Evolutionary conservation across 1,140 invertebrate genomes (phyloP), one percentile per base, ranked within the genome.

Genomic region (Drosophila sproati): DNA sequence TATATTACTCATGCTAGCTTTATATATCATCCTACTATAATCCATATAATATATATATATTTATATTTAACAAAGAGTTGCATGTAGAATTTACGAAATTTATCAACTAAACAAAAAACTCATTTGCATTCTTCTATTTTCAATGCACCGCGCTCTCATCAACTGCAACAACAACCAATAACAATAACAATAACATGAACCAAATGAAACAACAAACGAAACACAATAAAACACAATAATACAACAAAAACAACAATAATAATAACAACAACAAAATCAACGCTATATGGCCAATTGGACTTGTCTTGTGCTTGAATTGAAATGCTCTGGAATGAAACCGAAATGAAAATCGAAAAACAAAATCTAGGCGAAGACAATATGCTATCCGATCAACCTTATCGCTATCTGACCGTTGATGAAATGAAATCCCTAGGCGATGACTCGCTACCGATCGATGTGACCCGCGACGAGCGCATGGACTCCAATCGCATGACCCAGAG

Each of bases 381-480:
- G 88, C 94, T 97, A 51, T 97, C 96, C 70, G 97, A 98, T 91
- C 97, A 98, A 86, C 97, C 97, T 1, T 98, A 98, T 92, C 94
- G 97, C 63, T 98, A 98, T 93, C 93, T 98, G 63, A 98, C 98
- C 2, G 96, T 96, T 37, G 98, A 98, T 92, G 96, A 98, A 91
- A 98, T 98, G 97, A 98, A 98, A 93, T 97, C 96, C 67, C 93
- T 98, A 39, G 96, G 97, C 50, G 98, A 98, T 90, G 98, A 98
- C 93, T 98, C 97, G 3, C 93, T 98, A 41, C 97, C 97, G 0
- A 98, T 98, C 78, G 97, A 98, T 90, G 97, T 98, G 6, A 98
- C 97, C 1, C 95, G 97, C 71, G 97, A 98, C 85, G 97, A 98
- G 91, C 94, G 96, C 7, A 95, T 96, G 8, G 95, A 96, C 91